Conservation (phyloP, 2,888 invertebrate species). For the Caenorhabditis panamensis region DNA sequence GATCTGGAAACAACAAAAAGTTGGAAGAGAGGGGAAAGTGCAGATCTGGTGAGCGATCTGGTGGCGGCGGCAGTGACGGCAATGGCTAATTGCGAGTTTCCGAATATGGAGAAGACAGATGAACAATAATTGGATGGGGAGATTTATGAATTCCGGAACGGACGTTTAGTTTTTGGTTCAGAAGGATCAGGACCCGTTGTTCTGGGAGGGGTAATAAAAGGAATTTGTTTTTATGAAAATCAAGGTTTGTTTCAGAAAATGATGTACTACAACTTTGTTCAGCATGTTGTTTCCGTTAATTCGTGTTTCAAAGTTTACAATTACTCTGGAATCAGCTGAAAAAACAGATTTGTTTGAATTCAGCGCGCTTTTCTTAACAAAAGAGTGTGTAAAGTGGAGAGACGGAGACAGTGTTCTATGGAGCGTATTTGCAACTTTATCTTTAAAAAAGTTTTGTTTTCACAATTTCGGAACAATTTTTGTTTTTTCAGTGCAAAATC, state of each 20-base stretch:
- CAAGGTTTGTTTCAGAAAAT: no score
- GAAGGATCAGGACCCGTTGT: no score
- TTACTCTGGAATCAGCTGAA: background rate
- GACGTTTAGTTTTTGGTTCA: no score
- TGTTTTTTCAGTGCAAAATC: no score
- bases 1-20: conserved; percentile 41
- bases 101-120: conserved; percentile 39
- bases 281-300: conserved; percentile 7
- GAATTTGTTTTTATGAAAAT: no score
- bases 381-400: background rate
- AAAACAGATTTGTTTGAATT: background rate
- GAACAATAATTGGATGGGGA: conserved; percentile 38
- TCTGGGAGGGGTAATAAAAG: no score
- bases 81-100: conserved; percentile 41
- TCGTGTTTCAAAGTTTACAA: background rate
- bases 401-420: background rate
- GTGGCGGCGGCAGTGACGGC: conserved; percentile 1
- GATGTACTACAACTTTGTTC: no score
- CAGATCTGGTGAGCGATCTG: conserved; percentile 19
- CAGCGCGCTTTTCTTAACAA: background rate
- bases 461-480: no score
- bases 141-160: conserved; percentile 46
- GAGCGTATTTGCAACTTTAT: background rate
- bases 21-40: conserved; percentile 15
- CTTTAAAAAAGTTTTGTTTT: background rate